Evolutionary conservation across 1,140 invertebrate genomes (phyloP).

Genomic region (Sogatella furcifera): DNA sequence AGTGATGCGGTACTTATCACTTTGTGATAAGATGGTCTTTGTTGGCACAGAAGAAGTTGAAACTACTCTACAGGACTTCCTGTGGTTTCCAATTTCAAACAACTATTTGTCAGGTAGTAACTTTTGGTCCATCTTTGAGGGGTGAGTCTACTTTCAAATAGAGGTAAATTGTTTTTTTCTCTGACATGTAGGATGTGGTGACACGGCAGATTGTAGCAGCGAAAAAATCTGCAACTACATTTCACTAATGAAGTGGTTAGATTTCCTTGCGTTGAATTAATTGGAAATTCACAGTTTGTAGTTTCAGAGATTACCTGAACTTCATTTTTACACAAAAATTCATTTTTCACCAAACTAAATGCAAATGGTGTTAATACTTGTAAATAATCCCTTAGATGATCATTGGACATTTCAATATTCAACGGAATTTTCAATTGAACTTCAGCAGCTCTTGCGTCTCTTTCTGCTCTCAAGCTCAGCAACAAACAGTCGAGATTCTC

Average conservation of each 20-base stretch:
- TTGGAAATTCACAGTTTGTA: neutral
- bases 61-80: neutral
- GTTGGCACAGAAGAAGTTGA: neutral
- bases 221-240: neutral
- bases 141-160: neutral
- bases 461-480: conserved; percentile 4
- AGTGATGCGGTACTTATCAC: neutral
- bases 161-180: neutral
- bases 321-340: neutral
- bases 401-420: neutral
- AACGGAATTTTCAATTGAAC: neutral
- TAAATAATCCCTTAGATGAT: neutral
- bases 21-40: neutral
- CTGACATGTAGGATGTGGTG: neutral
- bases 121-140: neutral
- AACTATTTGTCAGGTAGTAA: neutral
- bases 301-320: neutral
- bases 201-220: neutral
- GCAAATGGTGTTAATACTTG: neutral
- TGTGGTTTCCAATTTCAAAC: neutral
- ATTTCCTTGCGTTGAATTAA: neutral
- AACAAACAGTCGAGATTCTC: neutral
- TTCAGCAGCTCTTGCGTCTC: neutral
- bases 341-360: neutral
- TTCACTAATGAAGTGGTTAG: neutral